Conservation (phyloP, 2,113 vertebrate species). For the Pholis gunnellus region DNA sequence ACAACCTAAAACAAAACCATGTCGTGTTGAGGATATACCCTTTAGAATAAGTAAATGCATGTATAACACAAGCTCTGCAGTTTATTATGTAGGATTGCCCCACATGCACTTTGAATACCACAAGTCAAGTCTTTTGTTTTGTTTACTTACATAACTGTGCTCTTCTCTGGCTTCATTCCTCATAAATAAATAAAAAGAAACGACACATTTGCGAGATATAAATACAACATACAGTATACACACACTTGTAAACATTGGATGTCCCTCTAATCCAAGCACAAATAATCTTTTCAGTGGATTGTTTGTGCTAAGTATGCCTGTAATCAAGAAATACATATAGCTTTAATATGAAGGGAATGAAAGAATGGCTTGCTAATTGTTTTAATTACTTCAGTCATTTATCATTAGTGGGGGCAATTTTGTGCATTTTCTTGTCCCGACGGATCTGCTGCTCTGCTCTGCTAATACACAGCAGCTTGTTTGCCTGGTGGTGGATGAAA, state of each 20-base stretch:
- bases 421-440: conserved; percentile 13
- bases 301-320: background rate
- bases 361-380: conserved; percentile 40
- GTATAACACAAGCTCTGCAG: background rate
- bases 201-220: background rate
- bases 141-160: conserved; percentile 14
- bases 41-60: background rate
- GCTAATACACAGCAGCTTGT: conserved; percentile 56
- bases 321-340: conserved; percentile 24
- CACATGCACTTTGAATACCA: conserved; percentile 2
- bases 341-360: conserved; percentile 22
- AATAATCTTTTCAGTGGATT: background rate
- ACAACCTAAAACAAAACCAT: background rate
- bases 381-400: conserved; percentile 46
- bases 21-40: background rate
- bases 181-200: conserved; percentile 19
- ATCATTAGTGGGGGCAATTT: conserved; percentile 42
- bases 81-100: background rate
- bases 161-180: background rate
- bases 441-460: conserved; percentile 33
- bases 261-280: background rate
- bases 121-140: background rate
- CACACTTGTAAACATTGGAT: background rate
- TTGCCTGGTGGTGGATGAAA: conserved; percentile 58
- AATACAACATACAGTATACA: background rate